phyloP scores from a whole-genome alignment of 2,888 invertebrate genomes.

The Tetramorium bicarinatum region DNA sequence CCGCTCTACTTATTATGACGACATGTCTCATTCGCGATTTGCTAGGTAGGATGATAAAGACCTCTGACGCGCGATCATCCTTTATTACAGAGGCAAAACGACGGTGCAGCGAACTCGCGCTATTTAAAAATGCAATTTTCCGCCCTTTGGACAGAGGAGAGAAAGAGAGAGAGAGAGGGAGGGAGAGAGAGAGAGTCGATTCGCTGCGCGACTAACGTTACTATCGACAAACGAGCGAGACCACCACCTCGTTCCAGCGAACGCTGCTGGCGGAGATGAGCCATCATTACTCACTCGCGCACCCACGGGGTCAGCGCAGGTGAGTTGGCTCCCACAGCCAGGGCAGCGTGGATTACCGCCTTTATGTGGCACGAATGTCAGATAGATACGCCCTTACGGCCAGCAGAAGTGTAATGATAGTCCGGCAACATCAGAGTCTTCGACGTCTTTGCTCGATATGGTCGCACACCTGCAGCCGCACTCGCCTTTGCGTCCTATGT shows the following conservation, averaged over 20 bases:
- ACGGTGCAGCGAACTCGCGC: not conserved
- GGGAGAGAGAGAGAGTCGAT: not conserved
- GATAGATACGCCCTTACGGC: constrained; percentile 48
- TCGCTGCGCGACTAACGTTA: not conserved
- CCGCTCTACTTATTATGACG: not conserved
- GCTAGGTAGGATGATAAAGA: constrained; percentile 16
- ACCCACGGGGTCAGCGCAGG: constrained; percentile 74
- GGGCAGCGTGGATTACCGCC: constrained; percentile 70
- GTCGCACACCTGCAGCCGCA: constrained; percentile 1
- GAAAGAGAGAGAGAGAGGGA: too few species aligned
- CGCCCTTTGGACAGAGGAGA: too few species aligned
- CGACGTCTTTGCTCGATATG: constrained; percentile 49
- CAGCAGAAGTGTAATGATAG: constrained; percentile 65
- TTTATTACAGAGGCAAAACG: not conserved
- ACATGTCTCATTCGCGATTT: not conserved
- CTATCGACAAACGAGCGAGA: constrained; percentile 10
- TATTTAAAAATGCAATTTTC: constrained; percentile 28
- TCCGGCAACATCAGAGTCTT: constrained; percentile 61
- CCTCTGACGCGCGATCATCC: not conserved
- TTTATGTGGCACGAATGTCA: constrained; percentile 68
- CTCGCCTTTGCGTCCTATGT: constrained; percentile 34
- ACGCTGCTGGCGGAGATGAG: constrained; percentile 61
- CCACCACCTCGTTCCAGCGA: constrained; percentile 32
- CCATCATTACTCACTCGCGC: constrained; percentile 66
- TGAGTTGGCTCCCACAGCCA: constrained; percentile 77